phyloP scores from a whole-genome alignment of 2,888 invertebrate species.

The Gerosis bhagava region DNA sequence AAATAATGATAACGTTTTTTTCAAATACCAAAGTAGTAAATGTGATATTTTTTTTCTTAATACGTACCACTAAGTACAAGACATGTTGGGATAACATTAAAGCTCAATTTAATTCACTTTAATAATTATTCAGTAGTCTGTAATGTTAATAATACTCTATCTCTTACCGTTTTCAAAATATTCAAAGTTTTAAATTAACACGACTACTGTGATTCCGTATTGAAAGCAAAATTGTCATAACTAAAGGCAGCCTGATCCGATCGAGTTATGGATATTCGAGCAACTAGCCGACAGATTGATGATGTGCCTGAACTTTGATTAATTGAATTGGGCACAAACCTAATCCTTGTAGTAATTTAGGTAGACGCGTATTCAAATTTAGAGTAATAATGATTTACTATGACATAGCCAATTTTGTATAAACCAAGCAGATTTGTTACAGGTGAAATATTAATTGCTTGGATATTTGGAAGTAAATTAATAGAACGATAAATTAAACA shows the following conservation, averaged over 20 bases:
- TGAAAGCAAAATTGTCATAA: constrained; percentile 7
- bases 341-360: constrained; percentile 6
- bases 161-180: too few relatives aligned
- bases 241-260: constrained; percentile 4
- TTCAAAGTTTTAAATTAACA: background rate
- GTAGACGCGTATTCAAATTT: constrained; percentile 9
- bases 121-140: too few relatives aligned
- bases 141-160: too few relatives aligned
- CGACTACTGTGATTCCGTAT: constrained; percentile 1
- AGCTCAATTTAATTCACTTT: too few relatives aligned
- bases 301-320: constrained; percentile 14
- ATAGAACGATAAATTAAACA: too few relatives aligned
- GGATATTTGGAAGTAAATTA: too few relatives aligned
- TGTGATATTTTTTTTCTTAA: too few relatives aligned
- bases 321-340: constrained; percentile 14
- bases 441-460: background rate
- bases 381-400: constrained; percentile 5
- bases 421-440: constrained; percentile 1
- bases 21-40: too few relatives aligned
- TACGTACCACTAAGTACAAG: too few relatives aligned
- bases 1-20: too few relatives aligned
- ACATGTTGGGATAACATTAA: too few relatives aligned
- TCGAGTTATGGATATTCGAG: constrained; percentile 10
- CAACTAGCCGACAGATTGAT: constrained; percentile 4
- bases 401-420: constrained; percentile 6